Conservation (phyloP, 2,113 vertebrate species). For the Psettodes erumei region DNA sequence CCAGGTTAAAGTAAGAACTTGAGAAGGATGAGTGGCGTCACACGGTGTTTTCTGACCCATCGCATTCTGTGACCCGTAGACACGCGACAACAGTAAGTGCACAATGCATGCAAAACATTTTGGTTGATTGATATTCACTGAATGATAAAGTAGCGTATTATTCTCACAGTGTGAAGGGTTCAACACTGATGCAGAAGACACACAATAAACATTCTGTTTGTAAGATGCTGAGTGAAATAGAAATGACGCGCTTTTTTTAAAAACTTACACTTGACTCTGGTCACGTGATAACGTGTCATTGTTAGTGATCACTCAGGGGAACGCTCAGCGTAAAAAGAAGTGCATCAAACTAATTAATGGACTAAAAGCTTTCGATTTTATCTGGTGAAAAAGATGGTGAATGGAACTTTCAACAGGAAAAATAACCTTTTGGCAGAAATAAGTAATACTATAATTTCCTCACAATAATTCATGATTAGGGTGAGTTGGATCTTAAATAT, state of each 20-base stretch:
- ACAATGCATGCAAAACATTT: neutral
- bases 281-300: too few relatives aligned
- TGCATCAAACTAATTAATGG: slow-evolving; percentile 6
- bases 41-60: neutral
- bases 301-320: too few relatives aligned
- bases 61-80: neutral
- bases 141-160: too few relatives aligned
- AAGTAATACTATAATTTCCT: neutral
- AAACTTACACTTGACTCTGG: too few relatives aligned
- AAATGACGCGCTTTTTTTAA: too few relatives aligned
- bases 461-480: neutral
- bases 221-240: too few relatives aligned
- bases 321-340: too few relatives aligned
- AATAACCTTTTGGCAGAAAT: neutral
- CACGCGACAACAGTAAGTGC: neutral
- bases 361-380: neutral
- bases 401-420: neutral
- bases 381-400: neutral
- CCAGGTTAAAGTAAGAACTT: neutral
- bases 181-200: too few relatives aligned
- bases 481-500: neutral
- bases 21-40: neutral
- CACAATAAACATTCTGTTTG: too few relatives aligned
- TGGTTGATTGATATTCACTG: too few relatives aligned
- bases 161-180: too few relatives aligned